phyloP scores from a whole-genome alignment of 2,888 invertebrate genomes.

The Laothoe populi region DNA sequence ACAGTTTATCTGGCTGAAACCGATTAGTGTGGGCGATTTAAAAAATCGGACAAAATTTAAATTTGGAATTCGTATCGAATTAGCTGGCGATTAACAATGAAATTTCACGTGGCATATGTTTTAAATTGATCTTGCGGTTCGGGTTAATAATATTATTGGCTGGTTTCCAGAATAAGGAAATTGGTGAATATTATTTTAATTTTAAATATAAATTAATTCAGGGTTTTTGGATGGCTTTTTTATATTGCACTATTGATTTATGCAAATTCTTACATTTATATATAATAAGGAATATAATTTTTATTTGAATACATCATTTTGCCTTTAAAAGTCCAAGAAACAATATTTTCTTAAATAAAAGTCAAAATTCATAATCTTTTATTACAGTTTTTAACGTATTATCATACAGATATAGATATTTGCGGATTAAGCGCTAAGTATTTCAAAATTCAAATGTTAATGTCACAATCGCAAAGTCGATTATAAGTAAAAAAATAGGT shows the following conservation, averaged over 20 bases:
- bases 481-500: background rate
- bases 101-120: constrained; percentile 80
- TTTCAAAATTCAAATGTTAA: background rate
- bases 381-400: background rate
- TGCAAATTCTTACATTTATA: background rate
- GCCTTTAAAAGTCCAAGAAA: too few relatives aligned
- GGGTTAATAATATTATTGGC: constrained; percentile 9
- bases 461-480: background rate
- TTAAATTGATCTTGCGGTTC: constrained; percentile 54
- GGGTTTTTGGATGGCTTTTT: background rate
- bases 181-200: constrained; percentile 20
- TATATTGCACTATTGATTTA: background rate
- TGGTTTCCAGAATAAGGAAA: constrained; percentile 19
- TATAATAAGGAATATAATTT: too few relatives aligned
- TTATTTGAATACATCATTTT: too few relatives aligned
- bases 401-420: too few relatives aligned
- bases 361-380: too few relatives aligned
- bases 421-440: background rate
- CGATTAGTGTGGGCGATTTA: constrained; percentile 22
- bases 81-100: constrained; percentile 77
- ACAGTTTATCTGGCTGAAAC: constrained; percentile 55
- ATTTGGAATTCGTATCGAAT: constrained; percentile 71
- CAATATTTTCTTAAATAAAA: too few relatives aligned
- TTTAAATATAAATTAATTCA: constrained; percentile 6
- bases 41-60: constrained; percentile 46